Percentiles rank a stretch among this genome's conserved stretches.
Evolutionary conservation across 2,797 vertebrate genomes (phyloP).

Genomic region (Poeciliopsis turneri): DNA sequence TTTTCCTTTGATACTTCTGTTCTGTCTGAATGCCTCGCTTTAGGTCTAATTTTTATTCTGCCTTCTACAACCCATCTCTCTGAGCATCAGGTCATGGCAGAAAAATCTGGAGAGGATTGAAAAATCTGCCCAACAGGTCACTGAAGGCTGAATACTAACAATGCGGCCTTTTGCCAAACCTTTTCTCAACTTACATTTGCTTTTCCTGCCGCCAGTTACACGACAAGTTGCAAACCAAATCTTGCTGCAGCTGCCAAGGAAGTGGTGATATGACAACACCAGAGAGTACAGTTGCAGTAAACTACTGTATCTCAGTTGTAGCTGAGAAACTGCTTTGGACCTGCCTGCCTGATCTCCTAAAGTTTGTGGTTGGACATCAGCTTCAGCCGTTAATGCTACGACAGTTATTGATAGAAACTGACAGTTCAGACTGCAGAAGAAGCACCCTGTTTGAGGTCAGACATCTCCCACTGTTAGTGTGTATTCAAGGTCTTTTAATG

Average conservation of each 20-base stretch:
- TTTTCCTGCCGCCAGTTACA: neutral
- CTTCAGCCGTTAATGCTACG: neutral
- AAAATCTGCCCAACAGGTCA: conserved; percentile 42
- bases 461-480: neutral
- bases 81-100: conserved; percentile 21
- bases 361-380: neutral
- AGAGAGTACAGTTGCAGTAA: neutral
- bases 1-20: conserved; percentile 43
- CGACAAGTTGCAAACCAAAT: neutral
- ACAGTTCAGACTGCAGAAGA: neutral
- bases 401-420: neutral
- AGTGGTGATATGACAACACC: neutral
- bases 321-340: neutral
- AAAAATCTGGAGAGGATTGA: conserved; percentile 36
- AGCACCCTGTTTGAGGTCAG: neutral
- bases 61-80: conserved; percentile 4
- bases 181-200: conserved; percentile 6
- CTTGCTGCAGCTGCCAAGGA: neutral
- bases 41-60: conserved; percentile 31
- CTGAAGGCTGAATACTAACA: conserved; percentile 52
- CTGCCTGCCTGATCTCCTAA: neutral
- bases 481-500: neutral
- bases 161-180: conserved; percentile 14
- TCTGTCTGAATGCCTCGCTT: conserved; percentile 25
- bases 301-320: neutral